A percentile compares a stretch with the other conserved stretches of the same genome.
Evolutionary conservation across 2,797 vertebrate genomes (phyloP).

Genomic region (Lithobates pipiens): DNA sequence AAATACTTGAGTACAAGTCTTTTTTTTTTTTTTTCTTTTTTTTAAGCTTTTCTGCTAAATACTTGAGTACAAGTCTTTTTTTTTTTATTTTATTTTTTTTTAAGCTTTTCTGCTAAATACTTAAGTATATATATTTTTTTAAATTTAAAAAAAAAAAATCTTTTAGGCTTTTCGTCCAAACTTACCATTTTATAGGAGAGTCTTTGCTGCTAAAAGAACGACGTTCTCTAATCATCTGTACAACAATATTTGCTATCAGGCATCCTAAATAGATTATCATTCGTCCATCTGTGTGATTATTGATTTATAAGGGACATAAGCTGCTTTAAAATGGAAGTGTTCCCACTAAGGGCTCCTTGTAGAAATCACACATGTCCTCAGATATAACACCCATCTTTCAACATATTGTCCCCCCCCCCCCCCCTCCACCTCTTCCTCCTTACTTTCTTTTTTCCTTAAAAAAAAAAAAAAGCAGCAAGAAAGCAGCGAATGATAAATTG

Average conservation of each 20-base stretch:
- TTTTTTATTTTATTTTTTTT: too few species aligned
- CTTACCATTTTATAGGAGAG: conserved; percentile 77
- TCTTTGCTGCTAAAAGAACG: conserved; percentile 88
- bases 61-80: too few species aligned
- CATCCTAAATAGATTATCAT: conserved; percentile 99
- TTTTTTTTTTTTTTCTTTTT: not conserved
- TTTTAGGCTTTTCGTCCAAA: conserved; percentile 68
- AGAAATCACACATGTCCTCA: conserved; percentile 90
- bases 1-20: not conserved
- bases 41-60: not conserved
- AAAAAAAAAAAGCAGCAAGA: conserved; percentile 73
- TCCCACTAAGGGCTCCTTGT: conserved; percentile 90
- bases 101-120: not conserved
- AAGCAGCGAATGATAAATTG: conserved; percentile 87
- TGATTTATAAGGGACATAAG: conserved; percentile 99
- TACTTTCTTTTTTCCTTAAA: conserved; percentile 73
- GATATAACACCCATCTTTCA: conserved; percentile 86
- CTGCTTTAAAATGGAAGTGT: conserved; percentile 91
- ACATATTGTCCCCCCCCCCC: conserved; percentile 73
- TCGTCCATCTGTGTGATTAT: conserved; percentile 99
- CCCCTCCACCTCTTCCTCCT: conserved; percentile 54
- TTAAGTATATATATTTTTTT: not conserved
- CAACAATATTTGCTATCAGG: conserved; percentile 99
- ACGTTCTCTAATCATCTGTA: conserved; percentile 97
- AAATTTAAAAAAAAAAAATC: not conserved